phyloP scores from a whole-genome alignment of 2,888 invertebrate genomes.

The Dicyrtomina minuta region DNA sequence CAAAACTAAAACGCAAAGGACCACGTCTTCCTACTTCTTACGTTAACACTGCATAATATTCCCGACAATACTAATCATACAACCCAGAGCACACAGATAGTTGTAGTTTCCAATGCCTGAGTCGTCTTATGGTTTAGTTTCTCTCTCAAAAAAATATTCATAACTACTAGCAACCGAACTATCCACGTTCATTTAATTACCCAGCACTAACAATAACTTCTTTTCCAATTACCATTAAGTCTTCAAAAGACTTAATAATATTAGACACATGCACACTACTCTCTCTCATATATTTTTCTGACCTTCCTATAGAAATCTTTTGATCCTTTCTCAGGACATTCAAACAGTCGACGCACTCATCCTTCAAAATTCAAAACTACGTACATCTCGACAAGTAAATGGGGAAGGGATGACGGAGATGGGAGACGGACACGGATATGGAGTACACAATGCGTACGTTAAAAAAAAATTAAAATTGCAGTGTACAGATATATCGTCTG shows the following conservation, averaged over 20 bases:
- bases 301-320: too few relatives aligned
- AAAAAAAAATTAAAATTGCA: too few relatives aligned
- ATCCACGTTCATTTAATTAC: conserved; percentile 18
- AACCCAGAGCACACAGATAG: too few relatives aligned
- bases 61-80: too few relatives aligned
- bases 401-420: too few relatives aligned
- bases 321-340: not conserved
- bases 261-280: not conserved
- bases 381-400: too few relatives aligned
- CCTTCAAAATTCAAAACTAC: not conserved
- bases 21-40: too few relatives aligned
- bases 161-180: not conserved
- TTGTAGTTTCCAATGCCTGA: too few relatives aligned
- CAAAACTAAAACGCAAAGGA: not conserved
- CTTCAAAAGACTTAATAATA: conserved; percentile 7
- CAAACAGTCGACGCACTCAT: not conserved
- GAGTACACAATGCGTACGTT: too few relatives aligned
- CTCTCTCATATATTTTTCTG: not conserved
- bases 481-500: too few relatives aligned
- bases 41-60: too few relatives aligned
- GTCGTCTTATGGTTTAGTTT: not conserved
- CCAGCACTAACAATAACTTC: conserved; percentile 26
- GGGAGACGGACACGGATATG: too few relatives aligned
- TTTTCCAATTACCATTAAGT: conserved; percentile 25
- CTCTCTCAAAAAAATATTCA: conserved; percentile 14